Evolutionary conservation across 2,888 invertebrate genomes (phyloP), one percentile per base, ranked within the genome.

Genomic region (Diploptera punctata): DNA sequence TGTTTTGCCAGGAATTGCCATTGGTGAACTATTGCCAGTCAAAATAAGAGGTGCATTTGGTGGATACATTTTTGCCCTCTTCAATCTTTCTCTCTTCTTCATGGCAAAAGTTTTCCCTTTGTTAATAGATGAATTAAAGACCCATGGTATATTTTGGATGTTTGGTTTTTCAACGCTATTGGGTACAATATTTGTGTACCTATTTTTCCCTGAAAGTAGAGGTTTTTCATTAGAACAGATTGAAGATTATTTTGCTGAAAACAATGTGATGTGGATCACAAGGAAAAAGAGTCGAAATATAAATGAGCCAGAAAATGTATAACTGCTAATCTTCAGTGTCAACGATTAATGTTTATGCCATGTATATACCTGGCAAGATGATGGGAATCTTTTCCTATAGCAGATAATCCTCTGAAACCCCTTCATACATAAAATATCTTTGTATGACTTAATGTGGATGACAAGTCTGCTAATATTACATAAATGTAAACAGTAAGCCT

Each of bases 181-280:
- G 10, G 89, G 90, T 0, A 88, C 91, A 0, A 68, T 90, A 1
- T 89, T 91, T 67, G 83, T 92, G 74, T 92, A 88, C 80, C 82
- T 92, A 0, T 84, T 91, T 71, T 82, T 93, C 47, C 93, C 93
- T 10, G 93, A 93, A 82, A 93, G 93, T 0, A 93, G 91, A 80
- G 89, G 90, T 44, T 87, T 88, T 73, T 89, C 89, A 5, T 82
- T 93, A 52, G 85, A 89, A 69, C 89, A 93, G 81, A 93, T 93
- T 76, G 93, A 93, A 82, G 91, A 93, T 82, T 93, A 93, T 81
- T 93, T 93, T 79, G 87, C 89, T 77, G 89, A 89, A 77, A 82
- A 87, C 44, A 90, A 89, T 79, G 85, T 89, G n/a, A 31, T 74
- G 70, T 74, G 74, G 74, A 44, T 72, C 21, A 73, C 73, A 5